phyloP scores from a whole-genome alignment of 2,888 invertebrate species.

The Frankliniella intonsa region DNA sequence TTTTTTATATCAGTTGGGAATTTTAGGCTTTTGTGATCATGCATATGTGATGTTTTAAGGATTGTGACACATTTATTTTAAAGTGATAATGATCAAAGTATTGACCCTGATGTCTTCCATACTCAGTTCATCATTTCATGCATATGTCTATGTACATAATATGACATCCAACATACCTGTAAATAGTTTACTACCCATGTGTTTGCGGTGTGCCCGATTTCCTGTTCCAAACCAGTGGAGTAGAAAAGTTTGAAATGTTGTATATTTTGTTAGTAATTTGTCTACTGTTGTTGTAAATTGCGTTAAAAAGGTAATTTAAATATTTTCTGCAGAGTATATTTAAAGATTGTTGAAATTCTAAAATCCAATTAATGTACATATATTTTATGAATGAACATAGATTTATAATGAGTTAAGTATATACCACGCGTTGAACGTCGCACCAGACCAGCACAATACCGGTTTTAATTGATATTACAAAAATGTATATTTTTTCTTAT shows the following conservation, averaged over 20 bases:
- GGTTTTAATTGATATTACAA: constrained; percentile 23
- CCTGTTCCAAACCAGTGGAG: neutral
- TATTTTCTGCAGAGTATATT: constrained; percentile 8
- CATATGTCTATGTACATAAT: neutral
- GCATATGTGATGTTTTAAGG: neutral
- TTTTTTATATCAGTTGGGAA: neutral
- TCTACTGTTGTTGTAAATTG: constrained; percentile 9
- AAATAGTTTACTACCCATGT: neutral
- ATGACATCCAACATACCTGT: neutral
- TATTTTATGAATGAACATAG: constrained; percentile 21
- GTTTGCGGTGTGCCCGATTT: neutral
- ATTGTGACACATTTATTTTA: constrained; percentile 3
- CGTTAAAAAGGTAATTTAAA: constrained; percentile 21
- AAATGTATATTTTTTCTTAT: constrained; percentile 20
- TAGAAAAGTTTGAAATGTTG: neutral
- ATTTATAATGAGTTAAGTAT: neutral
- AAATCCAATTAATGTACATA: constrained; percentile 16
- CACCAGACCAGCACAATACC: constrained; percentile 24
- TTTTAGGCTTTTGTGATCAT: neutral
- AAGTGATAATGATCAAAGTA: constrained; percentile 23
- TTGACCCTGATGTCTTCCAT: constrained; percentile 24
- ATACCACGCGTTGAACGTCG: constrained; percentile 24
- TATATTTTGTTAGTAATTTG: constrained; percentile 22
- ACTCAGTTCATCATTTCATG: neutral
- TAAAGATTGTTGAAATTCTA: constrained; percentile 21